Base-by-base conservation (phyloP, 2,888 invertebrate genomes). In the Troides oblongomaculatus region DNA sequence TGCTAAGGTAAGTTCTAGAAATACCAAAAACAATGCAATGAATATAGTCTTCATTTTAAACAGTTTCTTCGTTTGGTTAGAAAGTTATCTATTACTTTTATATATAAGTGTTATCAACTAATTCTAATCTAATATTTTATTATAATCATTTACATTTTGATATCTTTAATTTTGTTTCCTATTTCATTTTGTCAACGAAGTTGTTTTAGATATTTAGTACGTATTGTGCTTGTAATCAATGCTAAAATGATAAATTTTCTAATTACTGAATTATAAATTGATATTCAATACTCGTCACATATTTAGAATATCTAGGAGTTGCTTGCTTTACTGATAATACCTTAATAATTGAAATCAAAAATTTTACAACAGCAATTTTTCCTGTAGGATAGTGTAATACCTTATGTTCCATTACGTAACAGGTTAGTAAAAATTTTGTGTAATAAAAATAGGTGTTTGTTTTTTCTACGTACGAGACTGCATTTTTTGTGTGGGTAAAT, bases 101-200 rank as follows among this genome's bases (percentile, higher is more conserved):
- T n/a, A 53, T 53, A 53, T 53, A 8, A 25, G 50, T 25, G 25
- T 63, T 63, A 57, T 64, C 56, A 57, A 30, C 14, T 57, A 57
- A 57, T 64, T 36, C 39, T 64, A 64, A 56, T 64, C 57, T 56
- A 23, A 17, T 36, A n/a, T 64, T 64, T n/a, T 56, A 14, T 23
- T 56, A 64, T n/a, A 25, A 39, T 53, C n/a, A 53, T 53, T 53
- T 7, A 53, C n/a, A n/a, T n/a, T n/a, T 53, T n/a, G 53, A 53
- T n/a, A 53, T 7, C 53, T 53, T n/a, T 53, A 18, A 53, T 53
- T 53, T 53, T 53, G n/a, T 6, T 53, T n/a, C 53, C n/a, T 53
- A 53, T 53, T 53, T n/a, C 1, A 12, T 18, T 18, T n/a, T 53
- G 18, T 12, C 53, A 53, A 53, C 6, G n/a, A 53, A 53, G n/a